Evolutionary conservation across 2,797 vertebrate genomes (phyloP), one percentile per base, ranked within the genome.

Genomic region (Lates japonicus): DNA sequence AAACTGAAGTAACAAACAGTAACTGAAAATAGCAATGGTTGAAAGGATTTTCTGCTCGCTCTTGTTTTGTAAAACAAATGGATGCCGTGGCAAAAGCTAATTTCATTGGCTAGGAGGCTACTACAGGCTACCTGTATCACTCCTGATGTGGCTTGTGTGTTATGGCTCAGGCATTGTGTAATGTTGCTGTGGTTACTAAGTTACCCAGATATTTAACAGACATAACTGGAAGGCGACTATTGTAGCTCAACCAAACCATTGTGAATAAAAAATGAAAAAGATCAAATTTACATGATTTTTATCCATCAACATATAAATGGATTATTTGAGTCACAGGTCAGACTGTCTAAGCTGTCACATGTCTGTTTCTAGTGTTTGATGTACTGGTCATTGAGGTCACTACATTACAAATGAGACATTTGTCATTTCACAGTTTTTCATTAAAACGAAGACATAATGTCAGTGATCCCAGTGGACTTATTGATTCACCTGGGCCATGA

Each of bases 61-160:
- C 3, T 52, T 52, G 37, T 75, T 61, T 66, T 49, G 33, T 48
- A 55, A 31, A 33, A 35, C 8, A 71, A 63, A 66, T 42, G 31
- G 20, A 72, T 33, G 6, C n/a, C 48, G 14, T 39, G 35, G 35
- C 67, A 5, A n/a, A 46, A 60, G 60, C 17, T 71, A 55, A 55
- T 62, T 61, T 48, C 11, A 49, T n/a, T 65, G 44, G 31, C n/a
- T 16, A 33, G 9, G 6, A 49, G 5, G 17, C 39, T 22, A 17
- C 39, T 25, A 54, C 19, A 25, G 22, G 39, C 46, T 49, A 5
- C 33, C 31, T 42, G 9, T 48, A 37, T 60, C n/a, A 37, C n/a
- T 65, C 22, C 31, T 22, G 19, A 25, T 46, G 12, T 7, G 54
- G 14, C 33, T 70, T 12, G 17, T 62, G 46, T 55, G 48, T 41